phyloP scores from a whole-genome alignment of 2,888 invertebrate species.

The Micropterix aruncella region DNA sequence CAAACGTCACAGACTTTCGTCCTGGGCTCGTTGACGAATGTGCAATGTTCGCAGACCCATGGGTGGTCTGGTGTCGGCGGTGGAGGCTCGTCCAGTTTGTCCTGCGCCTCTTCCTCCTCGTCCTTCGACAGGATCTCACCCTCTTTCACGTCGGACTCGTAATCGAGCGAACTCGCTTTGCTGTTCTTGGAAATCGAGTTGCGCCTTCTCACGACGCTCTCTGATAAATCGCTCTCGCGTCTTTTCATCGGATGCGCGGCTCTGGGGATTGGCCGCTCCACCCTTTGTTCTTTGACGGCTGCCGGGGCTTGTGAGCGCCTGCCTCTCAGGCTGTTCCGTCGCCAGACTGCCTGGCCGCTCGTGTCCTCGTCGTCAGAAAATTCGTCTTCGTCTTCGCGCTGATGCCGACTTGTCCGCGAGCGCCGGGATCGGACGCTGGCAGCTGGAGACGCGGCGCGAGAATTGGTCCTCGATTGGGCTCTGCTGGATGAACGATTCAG shows the following conservation, averaged over 20 bases:
- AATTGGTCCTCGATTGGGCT: conserved; percentile 42
- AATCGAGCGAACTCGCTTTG: neutral
- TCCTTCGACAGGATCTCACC: conserved; percentile 10
- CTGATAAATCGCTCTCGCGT: conserved; percentile 8
- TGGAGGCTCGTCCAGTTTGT: conserved; percentile 26
- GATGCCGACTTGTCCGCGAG: conserved; percentile 40
- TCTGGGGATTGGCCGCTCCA: conserved; percentile 21
- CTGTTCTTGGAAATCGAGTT: conserved; percentile 7
- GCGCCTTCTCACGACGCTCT: conserved; percentile 7
- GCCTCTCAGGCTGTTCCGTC: conserved; percentile 18
- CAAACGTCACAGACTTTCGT: conserved; percentile 72
- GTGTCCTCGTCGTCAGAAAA: conserved; percentile 44
- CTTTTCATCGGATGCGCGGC: conserved; percentile 14
- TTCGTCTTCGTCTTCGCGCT: conserved; percentile 34
- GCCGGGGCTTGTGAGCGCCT: conserved; percentile 6
- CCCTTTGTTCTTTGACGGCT: conserved; percentile 14
- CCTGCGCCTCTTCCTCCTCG: conserved; percentile 17
- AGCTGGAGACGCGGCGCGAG: conserved; percentile 53
- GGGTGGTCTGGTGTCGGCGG: conserved; percentile 39
- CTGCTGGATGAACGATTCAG: conserved; percentile 34
- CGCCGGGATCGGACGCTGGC: conserved; percentile 55
- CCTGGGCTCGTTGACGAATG: conserved; percentile 70
- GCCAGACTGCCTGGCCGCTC: conserved; percentile 16
- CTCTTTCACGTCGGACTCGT: neutral
- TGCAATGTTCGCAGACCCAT: conserved; percentile 87